These are phyloP conservation scores for Atherinomorus stipes DNA, from an alignment of 2,113 vertebrate species.

Conservation along the genomic window DNA sequence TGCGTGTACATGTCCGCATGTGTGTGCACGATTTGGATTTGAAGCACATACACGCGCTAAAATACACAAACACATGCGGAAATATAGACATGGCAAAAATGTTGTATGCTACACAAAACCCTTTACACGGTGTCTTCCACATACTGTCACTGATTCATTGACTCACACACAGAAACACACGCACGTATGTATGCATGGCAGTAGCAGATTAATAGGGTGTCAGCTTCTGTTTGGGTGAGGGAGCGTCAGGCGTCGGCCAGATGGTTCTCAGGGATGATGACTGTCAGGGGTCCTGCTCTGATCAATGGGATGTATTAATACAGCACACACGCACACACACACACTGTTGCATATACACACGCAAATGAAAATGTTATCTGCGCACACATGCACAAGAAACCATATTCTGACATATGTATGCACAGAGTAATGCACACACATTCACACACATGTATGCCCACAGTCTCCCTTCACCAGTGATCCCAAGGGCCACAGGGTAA, in stretches of 20 bases:
- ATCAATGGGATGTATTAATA: constrained; percentile 99
- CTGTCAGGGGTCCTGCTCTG: constrained; percentile 99
- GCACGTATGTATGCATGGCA: constrained; percentile 72
- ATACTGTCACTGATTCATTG: constrained; percentile 44
- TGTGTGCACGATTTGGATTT: constrained; percentile 47
- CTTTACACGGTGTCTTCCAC: constrained; percentile 46
- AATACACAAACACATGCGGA: constrained; percentile 25
- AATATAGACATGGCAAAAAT: constrained; percentile 51
- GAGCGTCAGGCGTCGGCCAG: constrained; percentile 98
- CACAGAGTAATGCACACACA: constrained; percentile 74
- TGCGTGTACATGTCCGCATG: constrained; percentile 60
- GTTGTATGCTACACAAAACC: constrained; percentile 53
- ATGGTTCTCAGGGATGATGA: constrained; percentile 99
- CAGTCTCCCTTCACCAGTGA: constrained; percentile 88
- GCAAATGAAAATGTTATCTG: constrained; percentile 51
- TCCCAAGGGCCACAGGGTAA: constrained; percentile 92
- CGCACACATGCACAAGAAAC: constrained; percentile 43
- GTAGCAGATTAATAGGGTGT: constrained; percentile 99
- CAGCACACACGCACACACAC: constrained; percentile 71
- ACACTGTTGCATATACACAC: constrained; percentile 51
- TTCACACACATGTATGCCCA: constrained; percentile 47
- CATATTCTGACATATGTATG: constrained; percentile 63
- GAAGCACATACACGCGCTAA: constrained; percentile 24
- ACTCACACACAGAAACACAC: constrained; percentile 43
- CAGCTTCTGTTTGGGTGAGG: constrained; percentile 99